A percentile compares a stretch with the other conserved stretches of the same genome.
phyloP scores from a whole-genome alignment of 2,888 invertebrate genomes.

The Leptopilina myrica region DNA sequence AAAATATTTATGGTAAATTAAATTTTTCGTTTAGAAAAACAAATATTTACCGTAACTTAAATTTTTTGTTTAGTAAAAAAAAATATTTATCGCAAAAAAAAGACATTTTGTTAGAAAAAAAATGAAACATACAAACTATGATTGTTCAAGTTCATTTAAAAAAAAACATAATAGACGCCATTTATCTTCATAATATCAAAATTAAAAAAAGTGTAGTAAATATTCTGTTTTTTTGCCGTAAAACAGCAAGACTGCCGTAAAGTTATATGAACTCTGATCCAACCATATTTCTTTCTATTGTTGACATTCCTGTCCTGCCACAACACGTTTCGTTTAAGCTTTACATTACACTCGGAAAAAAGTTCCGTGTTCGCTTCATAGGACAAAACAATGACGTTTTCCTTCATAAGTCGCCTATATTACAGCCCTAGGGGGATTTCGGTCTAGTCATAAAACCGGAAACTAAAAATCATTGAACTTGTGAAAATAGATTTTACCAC shows the following conservation, averaged over 20 bases:
- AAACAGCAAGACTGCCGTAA: not conserved
- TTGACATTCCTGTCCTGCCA: not conserved
- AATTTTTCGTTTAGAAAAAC: too few species aligned
- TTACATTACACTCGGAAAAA: slow-evolving; percentile 3
- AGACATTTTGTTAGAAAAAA: not conserved
- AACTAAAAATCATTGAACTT: not conserved
- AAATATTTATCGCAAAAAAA: too few species aligned
- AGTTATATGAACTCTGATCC: slow-evolving; percentile 11
- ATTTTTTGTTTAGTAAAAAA: too few species aligned
- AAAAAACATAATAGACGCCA: not conserved
- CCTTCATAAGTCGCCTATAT: slow-evolving; percentile 44
- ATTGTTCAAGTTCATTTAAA: not conserved
- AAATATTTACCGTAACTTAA: too few species aligned
- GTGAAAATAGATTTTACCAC: not conserved
- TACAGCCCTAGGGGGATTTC: slow-evolving; percentile 19
- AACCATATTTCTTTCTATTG: slow-evolving; percentile 11
- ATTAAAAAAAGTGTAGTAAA: not conserved
- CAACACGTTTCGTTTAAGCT: slow-evolving; percentile 24
- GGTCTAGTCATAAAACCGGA: not conserved
- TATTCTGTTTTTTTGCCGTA: not conserved
- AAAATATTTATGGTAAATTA: too few species aligned
- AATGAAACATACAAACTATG: too few species aligned
- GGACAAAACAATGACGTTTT: slow-evolving; percentile 46
- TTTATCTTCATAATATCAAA: not conserved
- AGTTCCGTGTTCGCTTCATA: slow-evolving; percentile 29